Evolutionary conservation across 2,888 invertebrate genomes (phyloP).

Genomic region (Lasioglossum morio): DNA sequence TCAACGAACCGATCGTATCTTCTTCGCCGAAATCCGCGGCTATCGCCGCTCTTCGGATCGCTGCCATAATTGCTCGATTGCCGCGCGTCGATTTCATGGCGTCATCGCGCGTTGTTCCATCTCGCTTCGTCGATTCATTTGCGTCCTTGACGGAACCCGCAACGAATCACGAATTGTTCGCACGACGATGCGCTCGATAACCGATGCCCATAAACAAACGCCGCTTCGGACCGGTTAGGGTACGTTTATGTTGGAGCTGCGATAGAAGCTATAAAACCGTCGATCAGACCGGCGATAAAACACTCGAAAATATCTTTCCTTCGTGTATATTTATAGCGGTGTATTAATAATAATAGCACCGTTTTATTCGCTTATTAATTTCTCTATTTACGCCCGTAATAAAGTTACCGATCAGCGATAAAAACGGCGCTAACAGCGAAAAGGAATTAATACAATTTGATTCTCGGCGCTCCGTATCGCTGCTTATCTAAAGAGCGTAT

Average conservation of each 20-base stretch:
- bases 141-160: constrained; percentile 13
- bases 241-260: constrained; percentile 51
- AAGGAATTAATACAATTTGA: not conserved
- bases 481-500: not conserved
- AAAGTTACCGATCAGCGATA: not conserved
- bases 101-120: constrained; percentile 10
- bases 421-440: not conserved
- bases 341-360: not conserved
- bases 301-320: not conserved
- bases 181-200: constrained; percentile 71
- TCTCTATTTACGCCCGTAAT: not conserved
- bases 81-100: constrained; percentile 16
- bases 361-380: not conserved
- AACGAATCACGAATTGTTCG: constrained; percentile 37
- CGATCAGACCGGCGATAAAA: constrained; percentile 33
- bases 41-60: not conserved
- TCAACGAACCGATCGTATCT: not conserved
- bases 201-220: constrained; percentile 76
- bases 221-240: constrained; percentile 73
- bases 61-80: constrained; percentile 8
- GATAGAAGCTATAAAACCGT: constrained; percentile 48
- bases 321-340: not conserved
- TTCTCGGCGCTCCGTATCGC: not conserved
- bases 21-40: not conserved
- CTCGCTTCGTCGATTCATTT: constrained; percentile 5